phyloP scores from a whole-genome alignment of 1,140 invertebrate genomes.

The Scaptomyza pallida region DNA sequence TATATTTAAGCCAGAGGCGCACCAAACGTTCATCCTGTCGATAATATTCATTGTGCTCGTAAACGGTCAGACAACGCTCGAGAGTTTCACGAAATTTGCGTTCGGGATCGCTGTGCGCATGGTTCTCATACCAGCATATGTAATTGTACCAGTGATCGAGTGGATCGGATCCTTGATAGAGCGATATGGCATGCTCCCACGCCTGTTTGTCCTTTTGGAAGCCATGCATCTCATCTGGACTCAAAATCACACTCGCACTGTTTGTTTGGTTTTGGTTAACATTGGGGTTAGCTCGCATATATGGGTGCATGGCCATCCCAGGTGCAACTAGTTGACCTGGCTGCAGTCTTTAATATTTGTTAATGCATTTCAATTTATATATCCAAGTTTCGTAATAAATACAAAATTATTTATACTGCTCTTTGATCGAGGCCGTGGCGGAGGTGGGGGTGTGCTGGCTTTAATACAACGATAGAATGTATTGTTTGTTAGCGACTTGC shows the following conservation, averaged over 20 bases:
- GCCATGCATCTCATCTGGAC: conserved; percentile 74
- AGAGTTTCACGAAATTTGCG: conserved; percentile 90
- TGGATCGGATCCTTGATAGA: conserved; percentile 93
- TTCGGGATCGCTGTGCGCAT: conserved; percentile 93
- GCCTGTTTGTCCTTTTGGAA: conserved; percentile 84
- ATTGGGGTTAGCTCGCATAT: conserved; percentile 58
- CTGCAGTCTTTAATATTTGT: conserved; percentile 3
- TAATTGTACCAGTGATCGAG: conserved; percentile 95
- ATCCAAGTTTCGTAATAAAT: conserved; percentile 48
- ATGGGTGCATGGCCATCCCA: conserved; percentile 71
- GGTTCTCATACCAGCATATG: conserved; percentile 95
- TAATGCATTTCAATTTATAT: conserved; percentile 27
- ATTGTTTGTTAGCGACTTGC: background rate
- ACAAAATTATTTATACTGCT: conserved; percentile 32
- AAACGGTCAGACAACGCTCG: conserved; percentile 91
- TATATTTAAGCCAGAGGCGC: conserved; percentile 95
- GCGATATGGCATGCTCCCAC: conserved; percentile 92
- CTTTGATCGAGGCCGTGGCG: conserved; percentile 24
- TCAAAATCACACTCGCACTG: conserved; percentile 34
- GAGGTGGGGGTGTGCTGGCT: background rate
- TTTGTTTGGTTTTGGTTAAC: conserved; percentile 45
- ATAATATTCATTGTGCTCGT: conserved; percentile 92
- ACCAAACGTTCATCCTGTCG: conserved; percentile 93
- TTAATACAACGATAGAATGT: conserved; percentile 4
- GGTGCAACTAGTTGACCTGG: conserved; percentile 2